Conservation (phyloP, 53 echinoderm and acorn worm species). For the Holothuria leucospilota region DNA sequence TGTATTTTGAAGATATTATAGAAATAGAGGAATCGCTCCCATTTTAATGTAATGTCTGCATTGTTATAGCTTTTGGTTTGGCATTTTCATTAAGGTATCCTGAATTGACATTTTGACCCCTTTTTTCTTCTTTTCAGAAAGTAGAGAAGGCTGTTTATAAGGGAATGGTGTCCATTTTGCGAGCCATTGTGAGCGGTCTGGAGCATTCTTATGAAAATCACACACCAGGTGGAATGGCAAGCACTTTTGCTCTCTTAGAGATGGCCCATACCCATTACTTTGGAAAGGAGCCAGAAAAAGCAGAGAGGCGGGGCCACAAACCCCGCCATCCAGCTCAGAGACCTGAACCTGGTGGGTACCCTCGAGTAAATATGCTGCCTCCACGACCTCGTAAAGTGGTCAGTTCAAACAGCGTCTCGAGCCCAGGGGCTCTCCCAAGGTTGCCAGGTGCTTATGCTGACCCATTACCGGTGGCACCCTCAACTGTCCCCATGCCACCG, state of each 20-base stretch:
- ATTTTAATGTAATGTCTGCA: too few species aligned
- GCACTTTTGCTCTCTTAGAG: constrained; percentile 91
- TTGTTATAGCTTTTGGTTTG: too few species aligned
- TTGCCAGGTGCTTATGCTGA: constrained; percentile 10
- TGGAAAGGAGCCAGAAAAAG: constrained; percentile 87
- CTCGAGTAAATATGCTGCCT: constrained; percentile 43
- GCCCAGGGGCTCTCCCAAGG: constrained; percentile 6
- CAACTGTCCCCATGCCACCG: constrained; percentile 4
- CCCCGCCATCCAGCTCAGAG: constrained; percentile 34
- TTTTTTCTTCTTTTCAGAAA: constrained; percentile 62
- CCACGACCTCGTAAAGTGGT: constrained; percentile 47
- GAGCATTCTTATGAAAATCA: constrained; percentile 88
- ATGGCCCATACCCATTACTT: constrained; percentile 98
- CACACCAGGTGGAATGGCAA: constrained; percentile 91
- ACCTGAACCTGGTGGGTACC: constrained; percentile 51
- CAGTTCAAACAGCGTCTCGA: constrained; percentile 18
- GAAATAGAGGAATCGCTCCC: too few species aligned
- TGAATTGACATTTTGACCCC: not conserved
- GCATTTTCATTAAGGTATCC: too few species aligned
- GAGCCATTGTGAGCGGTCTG: constrained; percentile 89
- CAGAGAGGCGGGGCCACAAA: constrained; percentile 45
- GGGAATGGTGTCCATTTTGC: constrained; percentile 86
- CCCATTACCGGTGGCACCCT: not conserved
- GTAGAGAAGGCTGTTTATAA: constrained; percentile 96
- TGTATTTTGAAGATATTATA: too few species aligned